Conservation (phyloP, 2,888 invertebrate species). For the Serripes groenlandicus region DNA sequence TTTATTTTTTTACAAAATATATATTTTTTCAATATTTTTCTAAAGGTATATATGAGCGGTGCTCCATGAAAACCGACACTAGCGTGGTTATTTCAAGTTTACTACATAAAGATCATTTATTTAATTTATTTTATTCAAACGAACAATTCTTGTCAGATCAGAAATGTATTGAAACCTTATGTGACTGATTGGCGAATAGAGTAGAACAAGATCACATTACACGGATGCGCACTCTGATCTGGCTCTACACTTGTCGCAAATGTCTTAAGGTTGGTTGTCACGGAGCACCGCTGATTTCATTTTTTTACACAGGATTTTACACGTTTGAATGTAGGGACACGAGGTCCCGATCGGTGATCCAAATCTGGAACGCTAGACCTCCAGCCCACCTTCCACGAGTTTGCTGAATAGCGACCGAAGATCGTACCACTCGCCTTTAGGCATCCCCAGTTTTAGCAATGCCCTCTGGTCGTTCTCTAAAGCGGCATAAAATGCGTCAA, state of each 20-base stretch:
- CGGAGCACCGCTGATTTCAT: conserved; percentile 10
- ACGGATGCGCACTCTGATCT: too few relatives aligned
- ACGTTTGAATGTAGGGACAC: conserved; percentile 12
- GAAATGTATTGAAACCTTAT: too few relatives aligned
- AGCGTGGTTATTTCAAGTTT: too few relatives aligned
- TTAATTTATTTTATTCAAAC: too few relatives aligned
- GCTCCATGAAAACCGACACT: too few relatives aligned
- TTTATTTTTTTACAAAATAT: conserved; percentile 55
- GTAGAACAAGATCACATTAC: too few relatives aligned
- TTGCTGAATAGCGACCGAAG: conserved; percentile 73
- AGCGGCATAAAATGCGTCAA: conserved; percentile 75
- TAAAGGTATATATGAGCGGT: conserved; percentile 12
- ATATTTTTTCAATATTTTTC: conserved; percentile 20
- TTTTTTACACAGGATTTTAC: not conserved
- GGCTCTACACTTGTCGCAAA: too few relatives aligned
- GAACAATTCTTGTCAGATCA: too few relatives aligned
- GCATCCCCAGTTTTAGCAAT: conserved; percentile 79
- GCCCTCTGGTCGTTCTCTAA: conserved; percentile 79
- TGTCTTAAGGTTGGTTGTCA: too few relatives aligned
- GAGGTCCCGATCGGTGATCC: not conserved
- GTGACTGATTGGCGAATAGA: too few relatives aligned
- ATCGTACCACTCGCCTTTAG: conserved; percentile 80
- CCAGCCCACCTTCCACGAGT: conserved; percentile 75
- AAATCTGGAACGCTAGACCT: conserved; percentile 43
- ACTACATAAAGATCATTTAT: too few relatives aligned